Conservation (phyloP, 2,113 vertebrate species). For the Pogonocichla stellata region DNA sequence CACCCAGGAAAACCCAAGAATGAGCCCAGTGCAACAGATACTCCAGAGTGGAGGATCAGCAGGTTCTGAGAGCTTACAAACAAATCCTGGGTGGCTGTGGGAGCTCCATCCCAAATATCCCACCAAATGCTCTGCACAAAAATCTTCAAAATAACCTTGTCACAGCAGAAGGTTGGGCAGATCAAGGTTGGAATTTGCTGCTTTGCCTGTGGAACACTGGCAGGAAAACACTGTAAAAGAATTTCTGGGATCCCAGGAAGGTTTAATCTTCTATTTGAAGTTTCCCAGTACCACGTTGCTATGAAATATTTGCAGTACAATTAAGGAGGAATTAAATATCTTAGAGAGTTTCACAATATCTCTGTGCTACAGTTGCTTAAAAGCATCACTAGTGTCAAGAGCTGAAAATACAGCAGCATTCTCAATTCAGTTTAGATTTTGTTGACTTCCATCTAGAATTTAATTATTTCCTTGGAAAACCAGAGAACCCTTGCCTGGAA, state of each 20-base stretch:
- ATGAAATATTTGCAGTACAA: neutral
- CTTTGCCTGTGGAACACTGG: neutral
- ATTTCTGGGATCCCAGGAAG: neutral
- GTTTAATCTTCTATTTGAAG: neutral
- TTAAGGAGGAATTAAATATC: neutral
- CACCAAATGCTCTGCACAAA: neutral
- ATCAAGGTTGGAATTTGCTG: neutral
- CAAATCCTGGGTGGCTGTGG: rapidly evolving
- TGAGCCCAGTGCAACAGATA: neutral
- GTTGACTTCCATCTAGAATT: neutral
- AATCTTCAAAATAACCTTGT: neutral
- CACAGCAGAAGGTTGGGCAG: rapidly evolving
- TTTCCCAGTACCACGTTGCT: neutral
- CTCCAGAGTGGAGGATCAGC: neutral
- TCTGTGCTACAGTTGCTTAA: neutral
- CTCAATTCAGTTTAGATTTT: neutral
- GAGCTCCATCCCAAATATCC: neutral
- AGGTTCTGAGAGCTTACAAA: neutral
- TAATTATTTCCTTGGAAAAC: neutral
- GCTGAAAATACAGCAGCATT: neutral
- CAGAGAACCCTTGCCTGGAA: neutral
- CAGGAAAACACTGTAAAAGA: neutral
- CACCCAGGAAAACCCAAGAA: neutral
- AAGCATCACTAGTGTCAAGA: neutral
- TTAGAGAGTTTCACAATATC: neutral